Percentiles rank a stretch among this genome's conserved stretches.
Evolutionary conservation across 2,797 vertebrate genomes (phyloP).

Genomic region (Morus bassanus): DNA sequence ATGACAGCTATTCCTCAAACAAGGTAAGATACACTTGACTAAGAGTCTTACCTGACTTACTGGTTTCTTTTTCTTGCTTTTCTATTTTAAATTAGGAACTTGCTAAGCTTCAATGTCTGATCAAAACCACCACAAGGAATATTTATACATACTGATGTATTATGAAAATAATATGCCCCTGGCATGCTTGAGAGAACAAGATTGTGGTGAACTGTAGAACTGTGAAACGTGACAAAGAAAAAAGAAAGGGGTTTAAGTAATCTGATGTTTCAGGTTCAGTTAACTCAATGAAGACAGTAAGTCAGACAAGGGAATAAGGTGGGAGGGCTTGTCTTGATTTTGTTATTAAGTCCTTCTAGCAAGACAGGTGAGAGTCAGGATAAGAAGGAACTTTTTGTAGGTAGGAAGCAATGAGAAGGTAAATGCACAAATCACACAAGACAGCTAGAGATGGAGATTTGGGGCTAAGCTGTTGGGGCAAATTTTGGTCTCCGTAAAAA

Average conservation of each 20-base stretch:
- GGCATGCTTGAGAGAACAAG: background rate
- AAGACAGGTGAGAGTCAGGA: background rate
- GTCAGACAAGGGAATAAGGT: background rate
- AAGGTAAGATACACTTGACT: background rate
- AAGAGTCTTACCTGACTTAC: background rate
- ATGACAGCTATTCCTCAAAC: background rate
- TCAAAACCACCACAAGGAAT: background rate
- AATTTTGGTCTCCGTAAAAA: background rate
- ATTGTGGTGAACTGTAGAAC: background rate
- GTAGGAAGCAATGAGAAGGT: background rate
- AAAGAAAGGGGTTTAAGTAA: background rate
- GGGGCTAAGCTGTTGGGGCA: background rate
- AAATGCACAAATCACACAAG: background rate
- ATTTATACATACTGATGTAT: background rate
- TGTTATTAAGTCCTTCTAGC: background rate
- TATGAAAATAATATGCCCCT: background rate
- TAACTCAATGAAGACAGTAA: background rate
- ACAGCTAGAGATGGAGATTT: background rate
- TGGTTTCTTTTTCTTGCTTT: background rate
- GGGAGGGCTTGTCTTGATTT: background rate
- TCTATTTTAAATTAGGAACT: background rate
- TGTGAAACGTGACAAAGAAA: background rate
- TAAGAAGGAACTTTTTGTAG: background rate
- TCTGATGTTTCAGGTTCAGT: background rate
- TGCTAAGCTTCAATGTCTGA: background rate